Evolutionary conservation across 1,140 invertebrate genomes (phyloP).

Genomic region (Cherax destructor): DNA sequence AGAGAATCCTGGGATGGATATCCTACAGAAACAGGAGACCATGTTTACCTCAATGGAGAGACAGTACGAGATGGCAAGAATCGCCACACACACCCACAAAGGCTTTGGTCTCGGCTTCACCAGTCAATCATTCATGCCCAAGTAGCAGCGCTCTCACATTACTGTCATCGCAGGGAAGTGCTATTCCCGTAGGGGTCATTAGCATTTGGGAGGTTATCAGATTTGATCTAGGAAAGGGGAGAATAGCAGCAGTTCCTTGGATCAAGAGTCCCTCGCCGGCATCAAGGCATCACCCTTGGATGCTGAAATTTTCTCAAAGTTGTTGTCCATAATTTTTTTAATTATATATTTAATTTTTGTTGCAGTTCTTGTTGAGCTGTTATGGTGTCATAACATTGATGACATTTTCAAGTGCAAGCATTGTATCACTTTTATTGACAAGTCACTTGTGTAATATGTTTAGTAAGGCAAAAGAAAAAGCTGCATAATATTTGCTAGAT

Average conservation of each 20-base stretch:
- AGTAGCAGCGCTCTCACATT: conserved; percentile 34
- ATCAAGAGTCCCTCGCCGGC: no score
- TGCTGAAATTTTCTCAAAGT: background rate
- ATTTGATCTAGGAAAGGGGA: no score
- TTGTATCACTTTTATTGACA: background rate
- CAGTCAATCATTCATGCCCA: conserved; percentile 73
- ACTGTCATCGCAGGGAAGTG: no score
- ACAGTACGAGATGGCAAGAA: conserved; percentile 78
- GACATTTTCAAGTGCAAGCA: background rate
- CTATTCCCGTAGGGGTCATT: no score
- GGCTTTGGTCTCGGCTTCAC: conserved; percentile 79
- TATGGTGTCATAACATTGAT: background rate
- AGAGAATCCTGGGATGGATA: conserved; percentile 45
- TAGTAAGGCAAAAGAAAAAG: background rate
- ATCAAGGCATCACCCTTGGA: no score
- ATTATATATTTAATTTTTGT: background rate
- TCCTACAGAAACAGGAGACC: conserved; percentile 75
- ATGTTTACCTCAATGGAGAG: conserved; percentile 78
- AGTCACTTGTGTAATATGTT: background rate
- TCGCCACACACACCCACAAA: conserved; percentile 78
- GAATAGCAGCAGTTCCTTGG: no score
- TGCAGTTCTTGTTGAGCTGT: background rate
- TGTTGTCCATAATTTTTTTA: background rate
- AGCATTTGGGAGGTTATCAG: no score
- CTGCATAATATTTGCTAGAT: background rate